A percentile compares a stretch with the other conserved stretches of the same genome.
Evolutionary conservation across 2,888 invertebrate genomes (phyloP).

Genomic region (Melitaea athalia): DNA sequence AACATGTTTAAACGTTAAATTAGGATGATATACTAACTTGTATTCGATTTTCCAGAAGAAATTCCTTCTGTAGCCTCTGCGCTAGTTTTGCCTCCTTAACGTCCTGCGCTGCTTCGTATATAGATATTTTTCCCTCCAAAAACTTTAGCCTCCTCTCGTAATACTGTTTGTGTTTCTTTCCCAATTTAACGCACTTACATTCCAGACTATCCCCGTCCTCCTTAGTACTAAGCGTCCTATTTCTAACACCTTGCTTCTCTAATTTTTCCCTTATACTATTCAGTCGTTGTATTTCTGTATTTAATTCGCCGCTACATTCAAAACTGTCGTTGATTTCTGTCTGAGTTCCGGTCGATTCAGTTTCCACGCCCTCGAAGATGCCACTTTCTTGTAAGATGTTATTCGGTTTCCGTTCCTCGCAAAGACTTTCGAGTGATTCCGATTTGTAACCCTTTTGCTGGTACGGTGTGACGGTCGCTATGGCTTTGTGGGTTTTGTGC

Average conservation of each 20-base stretch:
- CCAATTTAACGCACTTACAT: slow-evolving; percentile 78
- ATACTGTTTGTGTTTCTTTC: slow-evolving; percentile 84
- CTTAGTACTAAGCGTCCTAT: slow-evolving; percentile 69
- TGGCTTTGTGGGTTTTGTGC: slow-evolving; percentile 80
- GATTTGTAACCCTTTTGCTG: slow-evolving; percentile 76
- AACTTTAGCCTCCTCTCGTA: slow-evolving; percentile 85
- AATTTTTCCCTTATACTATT: slow-evolving; percentile 84
- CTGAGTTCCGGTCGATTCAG: slow-evolving; percentile 77
- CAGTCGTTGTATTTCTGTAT: slow-evolving; percentile 84
- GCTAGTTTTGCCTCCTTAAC: slow-evolving; percentile 83
- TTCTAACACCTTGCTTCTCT: slow-evolving; percentile 82
- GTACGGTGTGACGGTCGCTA: slow-evolving; percentile 86
- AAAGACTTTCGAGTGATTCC: slow-evolving; percentile 73
- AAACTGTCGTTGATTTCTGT: slow-evolving; percentile 82
- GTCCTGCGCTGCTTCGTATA: slow-evolving; percentile 86
- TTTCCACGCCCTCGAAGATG: slow-evolving; percentile 85
- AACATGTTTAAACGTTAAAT: too few species aligned
- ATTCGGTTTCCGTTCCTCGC: slow-evolving; percentile 77
- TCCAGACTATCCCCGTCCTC: slow-evolving; percentile 73
- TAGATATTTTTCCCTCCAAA: slow-evolving; percentile 84
- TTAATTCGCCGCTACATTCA: slow-evolving; percentile 79
- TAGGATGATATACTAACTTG: too few species aligned
- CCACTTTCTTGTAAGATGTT: slow-evolving; percentile 87
- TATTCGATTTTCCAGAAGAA: slow-evolving; percentile 76
- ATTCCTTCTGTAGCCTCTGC: slow-evolving; percentile 84